A percentile compares a stretch with the other conserved stretches of the same genome.
Conservation (phyloP, 2,113 vertebrate genomes). For the Psephotus haematonotus region DNA sequence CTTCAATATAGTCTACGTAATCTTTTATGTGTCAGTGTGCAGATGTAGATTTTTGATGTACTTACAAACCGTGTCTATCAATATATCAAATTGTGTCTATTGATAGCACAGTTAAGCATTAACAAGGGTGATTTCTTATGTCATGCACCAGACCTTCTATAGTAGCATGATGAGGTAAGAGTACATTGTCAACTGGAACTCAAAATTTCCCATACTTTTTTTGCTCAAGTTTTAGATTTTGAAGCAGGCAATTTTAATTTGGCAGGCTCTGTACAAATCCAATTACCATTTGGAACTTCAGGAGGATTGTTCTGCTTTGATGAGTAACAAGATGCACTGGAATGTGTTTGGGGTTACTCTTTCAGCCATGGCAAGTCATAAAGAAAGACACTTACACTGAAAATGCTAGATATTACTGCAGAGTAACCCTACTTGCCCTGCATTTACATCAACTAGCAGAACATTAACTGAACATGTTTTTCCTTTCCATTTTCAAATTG, state of each 20-base stretch:
- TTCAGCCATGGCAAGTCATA: constrained; percentile 1
- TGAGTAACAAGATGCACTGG: constrained; percentile 40
- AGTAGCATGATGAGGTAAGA: not conserved
- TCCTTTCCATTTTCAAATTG: constrained; percentile 1
- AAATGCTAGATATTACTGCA: constrained; percentile 27
- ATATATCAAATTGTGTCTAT: not conserved
- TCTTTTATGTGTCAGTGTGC: not conserved
- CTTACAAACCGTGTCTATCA: not conserved
- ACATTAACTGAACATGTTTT: not conserved
- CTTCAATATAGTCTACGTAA: not conserved
- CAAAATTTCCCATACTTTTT: not conserved
- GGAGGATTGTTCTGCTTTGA: not conserved
- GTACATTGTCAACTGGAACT: constrained; percentile 6
- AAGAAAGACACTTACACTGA: constrained; percentile 10
- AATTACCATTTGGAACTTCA: constrained; percentile 70
- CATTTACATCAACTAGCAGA: not conserved
- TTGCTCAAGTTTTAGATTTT: constrained; percentile 52
- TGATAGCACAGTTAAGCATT: not conserved
- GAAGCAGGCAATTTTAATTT: constrained; percentile 65
- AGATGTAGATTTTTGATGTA: not conserved
- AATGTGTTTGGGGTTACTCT: not conserved
- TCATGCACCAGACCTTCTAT: not conserved
- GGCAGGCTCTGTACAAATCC: constrained; percentile 41
- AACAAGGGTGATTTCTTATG: not conserved
- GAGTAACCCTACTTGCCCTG: not conserved